Evolutionary conservation across 2,797 vertebrate genomes (phyloP).

Genomic region (Cheirogaleus major): DNA sequence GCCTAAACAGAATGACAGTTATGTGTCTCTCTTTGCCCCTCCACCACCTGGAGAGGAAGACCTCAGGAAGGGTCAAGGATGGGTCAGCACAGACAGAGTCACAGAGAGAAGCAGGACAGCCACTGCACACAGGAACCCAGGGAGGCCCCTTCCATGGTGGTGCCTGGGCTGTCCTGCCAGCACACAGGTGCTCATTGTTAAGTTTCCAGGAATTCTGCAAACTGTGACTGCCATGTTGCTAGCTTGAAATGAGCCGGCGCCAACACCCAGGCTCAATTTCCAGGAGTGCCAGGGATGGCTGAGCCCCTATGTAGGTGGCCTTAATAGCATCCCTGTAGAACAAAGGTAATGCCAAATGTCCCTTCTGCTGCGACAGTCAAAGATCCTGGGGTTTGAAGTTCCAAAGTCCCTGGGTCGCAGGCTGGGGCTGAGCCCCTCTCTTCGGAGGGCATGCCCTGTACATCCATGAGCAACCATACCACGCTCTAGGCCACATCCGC

Average conservation of each 20-base stretch:
- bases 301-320: not conserved
- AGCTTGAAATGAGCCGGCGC: not conserved
- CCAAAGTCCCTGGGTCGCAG: not conserved
- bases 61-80: not conserved
- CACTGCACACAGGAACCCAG: fast-evolving
- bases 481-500: fast-evolving
- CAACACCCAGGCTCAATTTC: not conserved
- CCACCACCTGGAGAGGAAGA: not conserved
- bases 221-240: not conserved
- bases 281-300: not conserved
- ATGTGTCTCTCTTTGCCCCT: not conserved
- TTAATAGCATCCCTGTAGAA: not conserved
- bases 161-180: fast-evolving
- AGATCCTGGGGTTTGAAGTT: not conserved
- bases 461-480: not conserved
- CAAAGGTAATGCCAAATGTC: not conserved
- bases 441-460: not conserved
- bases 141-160: fast-evolving
- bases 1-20: not conserved
- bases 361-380: not conserved
- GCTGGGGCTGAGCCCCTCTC: not conserved
- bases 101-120: not conserved
- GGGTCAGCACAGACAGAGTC: not conserved
- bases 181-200: not conserved
- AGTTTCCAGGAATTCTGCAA: not conserved